These are phyloP conservation scores for Patiria miniata DNA, from an alignment of 35 echinoderm and acorn worm genomes.

Conservation along the genomic window DNA sequence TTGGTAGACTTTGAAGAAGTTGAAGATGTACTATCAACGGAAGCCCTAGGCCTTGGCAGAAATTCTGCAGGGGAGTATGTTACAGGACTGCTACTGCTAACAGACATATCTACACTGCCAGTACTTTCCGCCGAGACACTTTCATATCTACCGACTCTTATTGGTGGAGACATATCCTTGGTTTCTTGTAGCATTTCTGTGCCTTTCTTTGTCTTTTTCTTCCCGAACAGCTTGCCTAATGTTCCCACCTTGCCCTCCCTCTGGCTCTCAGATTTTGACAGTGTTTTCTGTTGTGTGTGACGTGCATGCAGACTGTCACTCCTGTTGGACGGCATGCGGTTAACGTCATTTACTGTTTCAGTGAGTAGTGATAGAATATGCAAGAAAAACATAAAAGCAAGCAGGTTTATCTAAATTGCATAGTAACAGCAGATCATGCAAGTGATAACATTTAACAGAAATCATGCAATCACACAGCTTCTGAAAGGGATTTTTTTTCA, in stretches of 20 bases:
- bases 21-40: background rate
- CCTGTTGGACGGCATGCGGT: conserved; percentile 11
- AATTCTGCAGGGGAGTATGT: conserved; percentile 67
- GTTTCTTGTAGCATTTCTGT: background rate
- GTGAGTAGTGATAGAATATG: conserved; percentile 16
- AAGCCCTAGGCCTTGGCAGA: conserved; percentile 44
- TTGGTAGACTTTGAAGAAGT: background rate
- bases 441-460: background rate
- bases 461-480: conserved; percentile 9
- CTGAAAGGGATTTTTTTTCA: background rate
- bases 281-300: background rate
- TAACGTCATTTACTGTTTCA: conserved; percentile 12
- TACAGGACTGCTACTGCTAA: conserved; percentile 12
- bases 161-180: background rate
- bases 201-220: conserved; percentile 11
- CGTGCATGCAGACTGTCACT: background rate
- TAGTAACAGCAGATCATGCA: background rate
- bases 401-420: conserved; percentile 1
- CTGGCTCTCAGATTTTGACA: conserved; percentile 18
- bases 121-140: background rate
- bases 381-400: conserved; percentile 23
- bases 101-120: conserved; percentile 17
- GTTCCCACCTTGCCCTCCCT: conserved; percentile 31
- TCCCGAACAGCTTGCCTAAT: conserved; percentile 42
- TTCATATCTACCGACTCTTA: background rate